Conservation (phyloP, 2,888 invertebrate species). For the Stomorhina lunata region DNA sequence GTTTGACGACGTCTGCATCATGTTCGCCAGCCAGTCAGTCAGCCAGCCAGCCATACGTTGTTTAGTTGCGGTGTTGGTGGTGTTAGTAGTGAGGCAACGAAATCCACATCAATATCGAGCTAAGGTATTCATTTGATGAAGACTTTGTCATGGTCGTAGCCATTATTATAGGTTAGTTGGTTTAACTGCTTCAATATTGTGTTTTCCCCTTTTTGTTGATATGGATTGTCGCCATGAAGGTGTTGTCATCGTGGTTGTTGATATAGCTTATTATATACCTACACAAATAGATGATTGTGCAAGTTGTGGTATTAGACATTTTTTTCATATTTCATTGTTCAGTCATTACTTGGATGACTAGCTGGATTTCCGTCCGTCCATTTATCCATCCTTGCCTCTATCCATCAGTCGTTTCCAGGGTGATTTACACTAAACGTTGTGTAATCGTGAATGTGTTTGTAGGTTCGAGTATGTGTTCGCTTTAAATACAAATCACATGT, state of each 20-base stretch:
- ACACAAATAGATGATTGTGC: constrained; percentile 65
- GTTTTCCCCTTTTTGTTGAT: constrained; percentile 13
- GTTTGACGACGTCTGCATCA: constrained; percentile 66
- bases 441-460: background rate
- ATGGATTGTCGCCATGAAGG: constrained; percentile 36
- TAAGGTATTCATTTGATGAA: constrained; percentile 37
- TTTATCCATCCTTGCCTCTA: background rate
- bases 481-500: constrained; percentile 33
- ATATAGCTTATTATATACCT: constrained; percentile 47
- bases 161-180: constrained; percentile 49
- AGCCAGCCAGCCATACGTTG: constrained; percentile 32
- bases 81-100: constrained; percentile 36
- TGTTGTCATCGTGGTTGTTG: constrained; percentile 35
- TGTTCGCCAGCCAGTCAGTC: constrained; percentile 52
- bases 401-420: constrained; percentile 29
- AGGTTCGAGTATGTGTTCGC: background rate
- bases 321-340: constrained; percentile 28
- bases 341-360: background rate
- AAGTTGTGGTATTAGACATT: constrained; percentile 21
- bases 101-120: background rate
- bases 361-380: background rate
- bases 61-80: background rate
- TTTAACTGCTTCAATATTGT: constrained; percentile 34
- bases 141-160: constrained; percentile 48
- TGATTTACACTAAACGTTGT: constrained; percentile 10